These are phyloP conservation scores for Monoplex corrugatus DNA, from an alignment of 2,888 invertebrate species.

Conservation along the genomic window DNA sequence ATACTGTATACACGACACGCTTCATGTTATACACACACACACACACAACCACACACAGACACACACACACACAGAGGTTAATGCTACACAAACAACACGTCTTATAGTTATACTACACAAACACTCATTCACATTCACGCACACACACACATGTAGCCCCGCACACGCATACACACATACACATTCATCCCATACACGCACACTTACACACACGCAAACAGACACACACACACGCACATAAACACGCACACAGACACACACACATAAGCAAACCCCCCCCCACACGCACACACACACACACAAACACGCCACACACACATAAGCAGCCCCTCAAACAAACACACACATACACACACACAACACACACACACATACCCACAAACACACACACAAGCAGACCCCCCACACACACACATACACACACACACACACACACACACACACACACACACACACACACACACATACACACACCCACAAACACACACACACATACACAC, in stretches of 20 bases:
- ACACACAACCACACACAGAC: conserved; percentile 3
- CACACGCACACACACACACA: neutral
- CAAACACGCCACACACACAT: conserved; percentile 36
- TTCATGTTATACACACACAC: no score
- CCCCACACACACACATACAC: neutral
- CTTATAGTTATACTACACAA: no score
- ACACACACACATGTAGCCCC: neutral
- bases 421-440: neutral
- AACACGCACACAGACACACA: neutral
- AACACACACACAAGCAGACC: neutral
- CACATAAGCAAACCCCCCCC: no score
- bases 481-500: neutral
- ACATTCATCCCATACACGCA: neutral
- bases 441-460: conserved; percentile 8
- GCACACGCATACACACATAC: conserved; percentile 13
- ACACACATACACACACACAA: neutral
- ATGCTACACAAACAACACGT: neutral
- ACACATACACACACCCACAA: conserved; percentile 36
- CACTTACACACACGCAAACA: no score
- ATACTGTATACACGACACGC: no score
- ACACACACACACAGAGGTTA: neutral
- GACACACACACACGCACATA: neutral
- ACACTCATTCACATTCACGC: neutral
- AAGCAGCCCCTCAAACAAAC: neutral
- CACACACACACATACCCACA: no score